A percentile compares a stretch with the other conserved stretches of the same genome.
Conservation (phyloP, 2,888 invertebrate species). For the Megaustenia siamemsis region DNA sequence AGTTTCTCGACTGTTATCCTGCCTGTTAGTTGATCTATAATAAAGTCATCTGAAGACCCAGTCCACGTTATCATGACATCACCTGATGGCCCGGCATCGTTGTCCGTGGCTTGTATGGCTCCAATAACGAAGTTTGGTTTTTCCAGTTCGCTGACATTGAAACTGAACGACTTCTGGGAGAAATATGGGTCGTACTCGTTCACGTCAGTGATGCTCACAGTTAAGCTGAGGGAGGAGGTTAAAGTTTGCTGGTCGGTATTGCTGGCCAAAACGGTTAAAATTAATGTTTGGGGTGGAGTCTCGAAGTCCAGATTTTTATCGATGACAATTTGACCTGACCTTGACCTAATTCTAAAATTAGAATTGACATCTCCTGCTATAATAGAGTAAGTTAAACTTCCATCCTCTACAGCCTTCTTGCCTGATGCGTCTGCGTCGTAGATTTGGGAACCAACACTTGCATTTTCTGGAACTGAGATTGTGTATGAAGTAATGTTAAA, state of each 20-base stretch:
- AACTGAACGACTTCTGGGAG: slow-evolving; percentile 52
- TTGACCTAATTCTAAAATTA: slow-evolving; percentile 59
- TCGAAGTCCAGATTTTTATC: slow-evolving; percentile 62
- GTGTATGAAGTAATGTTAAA: slow-evolving; percentile 53
- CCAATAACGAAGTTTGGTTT: slow-evolving; percentile 52
- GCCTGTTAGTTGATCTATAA: slow-evolving; percentile 90
- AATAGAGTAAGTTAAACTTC: slow-evolving; percentile 61
- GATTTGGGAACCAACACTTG: slow-evolving; percentile 56
- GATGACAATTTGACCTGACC: slow-evolving; percentile 63
- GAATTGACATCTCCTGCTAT: slow-evolving; percentile 59
- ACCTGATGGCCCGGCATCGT: slow-evolving; percentile 59
- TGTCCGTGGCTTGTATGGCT: slow-evolving; percentile 61
- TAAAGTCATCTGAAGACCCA: slow-evolving; percentile 52
- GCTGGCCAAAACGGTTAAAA: slow-evolving; percentile 59
- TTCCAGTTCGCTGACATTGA: slow-evolving; percentile 60
- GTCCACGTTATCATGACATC: slow-evolving; percentile 17
- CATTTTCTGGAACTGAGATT: slow-evolving; percentile 59
- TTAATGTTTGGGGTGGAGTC: slow-evolving; percentile 54
- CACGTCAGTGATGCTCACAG: slow-evolving; percentile 62
- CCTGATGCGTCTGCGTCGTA: slow-evolving; percentile 64
- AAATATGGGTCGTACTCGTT: slow-evolving; percentile 68
- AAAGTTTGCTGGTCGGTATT: slow-evolving; percentile 55
- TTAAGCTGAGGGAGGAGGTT: slow-evolving; percentile 59
- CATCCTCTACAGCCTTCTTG: slow-evolving; percentile 62
- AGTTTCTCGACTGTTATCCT: slow-evolving; percentile 91